A percentile compares a stretch with the other conserved stretches of the same genome.
These are phyloP conservation scores for Porites lobata DNA, from an alignment of 92 coral and sea anemone species.

Conservation along the genomic window DNA sequence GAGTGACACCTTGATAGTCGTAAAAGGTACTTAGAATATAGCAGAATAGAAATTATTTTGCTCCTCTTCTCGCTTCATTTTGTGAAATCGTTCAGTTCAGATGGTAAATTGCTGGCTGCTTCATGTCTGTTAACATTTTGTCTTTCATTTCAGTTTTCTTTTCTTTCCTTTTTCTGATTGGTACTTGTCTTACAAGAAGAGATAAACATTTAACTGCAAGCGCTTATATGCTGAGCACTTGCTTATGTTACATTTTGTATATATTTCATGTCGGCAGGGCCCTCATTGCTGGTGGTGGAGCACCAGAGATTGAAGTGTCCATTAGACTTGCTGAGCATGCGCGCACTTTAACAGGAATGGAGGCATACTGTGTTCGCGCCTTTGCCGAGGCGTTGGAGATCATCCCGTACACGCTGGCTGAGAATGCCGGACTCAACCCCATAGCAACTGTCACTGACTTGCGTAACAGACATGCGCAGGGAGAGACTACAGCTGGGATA, in stretches of 20 bases:
- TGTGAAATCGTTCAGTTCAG: too few species aligned
- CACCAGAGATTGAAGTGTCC: constrained; percentile 97
- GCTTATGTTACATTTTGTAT: neutral
- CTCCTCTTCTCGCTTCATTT: too few species aligned
- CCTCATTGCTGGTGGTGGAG: constrained; percentile 97
- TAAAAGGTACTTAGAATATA: too few species aligned
- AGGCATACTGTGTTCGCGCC: constrained; percentile 95
- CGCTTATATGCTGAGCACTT: neutral
- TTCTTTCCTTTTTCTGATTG: too few species aligned
- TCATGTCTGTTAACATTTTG: too few species aligned
- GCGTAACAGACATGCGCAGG: constrained; percentile 95
- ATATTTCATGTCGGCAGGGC: constrained; percentile 67
- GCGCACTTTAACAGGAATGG: constrained; percentile 94
- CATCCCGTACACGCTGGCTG: constrained; percentile 95
- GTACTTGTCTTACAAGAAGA: too few species aligned
- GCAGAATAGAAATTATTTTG: too few species aligned
- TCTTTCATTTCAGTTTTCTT: too few species aligned
- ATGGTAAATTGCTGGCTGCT: too few species aligned
- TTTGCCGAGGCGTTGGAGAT: constrained; percentile 96
- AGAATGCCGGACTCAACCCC: constrained; percentile 97
- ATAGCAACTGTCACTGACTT: constrained; percentile 96
- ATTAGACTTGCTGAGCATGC: constrained; percentile 88
- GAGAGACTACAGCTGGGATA: constrained; percentile 94
- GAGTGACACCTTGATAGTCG: too few species aligned
- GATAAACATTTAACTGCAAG: too few species aligned